phyloP scores from a whole-genome alignment of 2,113 vertebrate genomes.

The Salvelinus fontinalis region DNA sequence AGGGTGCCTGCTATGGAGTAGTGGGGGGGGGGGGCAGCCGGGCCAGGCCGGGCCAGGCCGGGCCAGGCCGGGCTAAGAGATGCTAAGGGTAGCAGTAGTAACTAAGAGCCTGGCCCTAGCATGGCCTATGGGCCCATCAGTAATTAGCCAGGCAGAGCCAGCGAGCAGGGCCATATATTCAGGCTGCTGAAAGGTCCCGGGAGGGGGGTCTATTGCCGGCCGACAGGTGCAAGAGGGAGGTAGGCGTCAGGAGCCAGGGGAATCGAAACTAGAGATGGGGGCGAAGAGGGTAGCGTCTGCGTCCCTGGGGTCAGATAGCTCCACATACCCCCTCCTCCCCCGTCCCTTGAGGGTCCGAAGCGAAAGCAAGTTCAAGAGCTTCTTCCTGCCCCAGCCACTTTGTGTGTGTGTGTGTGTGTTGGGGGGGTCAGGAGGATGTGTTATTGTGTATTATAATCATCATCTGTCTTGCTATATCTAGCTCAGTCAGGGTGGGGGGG shows the following conservation, averaged over 20 bases:
- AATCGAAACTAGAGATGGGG: conserved; percentile 74
- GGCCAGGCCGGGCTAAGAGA: conserved; percentile 25
- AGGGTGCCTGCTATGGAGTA: conserved; percentile 40
- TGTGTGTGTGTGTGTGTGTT: conserved; percentile 23
- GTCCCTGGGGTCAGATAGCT: conserved; percentile 56
- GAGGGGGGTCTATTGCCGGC: conserved; percentile 84
- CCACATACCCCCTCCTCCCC: neutral
- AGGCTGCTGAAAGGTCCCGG: conserved; percentile 84
- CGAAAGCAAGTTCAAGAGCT: conserved; percentile 56
- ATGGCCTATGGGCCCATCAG: conserved; percentile 60
- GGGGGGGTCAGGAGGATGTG: conserved; percentile 30
- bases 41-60: neutral
- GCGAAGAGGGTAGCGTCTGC: conserved; percentile 51
- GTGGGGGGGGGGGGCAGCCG: conserved; percentile 16
- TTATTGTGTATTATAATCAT: conserved; percentile 53
- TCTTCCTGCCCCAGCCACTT: conserved; percentile 44
- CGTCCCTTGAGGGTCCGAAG: conserved; percentile 61
- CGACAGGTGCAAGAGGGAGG: conserved; percentile 83
- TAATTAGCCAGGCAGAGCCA: conserved; percentile 81
- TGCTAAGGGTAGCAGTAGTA: conserved; percentile 50
- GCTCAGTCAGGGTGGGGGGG: conserved; percentile 39
- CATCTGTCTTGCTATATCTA: conserved; percentile 56
- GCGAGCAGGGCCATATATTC: conserved; percentile 84
- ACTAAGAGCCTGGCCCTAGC: conserved; percentile 27
- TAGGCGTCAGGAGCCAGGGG: conserved; percentile 68